Conservation (phyloP, 2,888 invertebrate species). For the Patella pellucida region DNA sequence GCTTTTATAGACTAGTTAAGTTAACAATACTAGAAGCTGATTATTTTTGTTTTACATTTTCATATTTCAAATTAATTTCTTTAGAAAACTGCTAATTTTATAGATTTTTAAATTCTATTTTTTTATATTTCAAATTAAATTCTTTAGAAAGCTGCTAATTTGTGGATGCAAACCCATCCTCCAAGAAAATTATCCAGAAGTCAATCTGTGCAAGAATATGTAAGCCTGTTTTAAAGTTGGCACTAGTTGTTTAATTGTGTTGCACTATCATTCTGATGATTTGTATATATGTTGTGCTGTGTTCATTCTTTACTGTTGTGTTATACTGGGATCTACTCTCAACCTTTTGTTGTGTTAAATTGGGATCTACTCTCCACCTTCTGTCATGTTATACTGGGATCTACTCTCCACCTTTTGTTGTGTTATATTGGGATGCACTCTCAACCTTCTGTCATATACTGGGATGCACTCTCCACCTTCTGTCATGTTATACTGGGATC, state of each 20-base stretch:
- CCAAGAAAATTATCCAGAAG: conserved; percentile 51
- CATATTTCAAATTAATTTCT: background rate
- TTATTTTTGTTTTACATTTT: too few relatives aligned
- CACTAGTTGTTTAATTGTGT: too few relatives aligned
- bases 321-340: background rate
- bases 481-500: background rate
- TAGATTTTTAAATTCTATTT: too few relatives aligned
- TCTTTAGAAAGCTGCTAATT: conserved; percentile 53
- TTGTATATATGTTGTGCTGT: conserved; percentile 29
- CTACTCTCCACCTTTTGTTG: background rate
- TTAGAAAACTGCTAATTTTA: conserved; percentile 55
- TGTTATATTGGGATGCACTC: too few relatives aligned
- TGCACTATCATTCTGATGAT: too few relatives aligned
- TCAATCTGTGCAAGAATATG: conserved; percentile 53
- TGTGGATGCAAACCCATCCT: conserved; percentile 60
- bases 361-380: too few relatives aligned
- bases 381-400: background rate
- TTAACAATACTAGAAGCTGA: too few relatives aligned
- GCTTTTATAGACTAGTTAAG: too few relatives aligned
- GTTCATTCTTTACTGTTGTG: background rate
- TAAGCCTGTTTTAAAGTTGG: background rate
- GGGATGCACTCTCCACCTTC: background rate
- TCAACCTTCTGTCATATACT: too few relatives aligned
- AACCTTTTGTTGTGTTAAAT: too few relatives aligned
- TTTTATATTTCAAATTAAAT: background rate